Evolutionary conservation across 1,140 invertebrate genomes (phyloP).

Genomic region (Eriosoma lanigerum): DNA sequence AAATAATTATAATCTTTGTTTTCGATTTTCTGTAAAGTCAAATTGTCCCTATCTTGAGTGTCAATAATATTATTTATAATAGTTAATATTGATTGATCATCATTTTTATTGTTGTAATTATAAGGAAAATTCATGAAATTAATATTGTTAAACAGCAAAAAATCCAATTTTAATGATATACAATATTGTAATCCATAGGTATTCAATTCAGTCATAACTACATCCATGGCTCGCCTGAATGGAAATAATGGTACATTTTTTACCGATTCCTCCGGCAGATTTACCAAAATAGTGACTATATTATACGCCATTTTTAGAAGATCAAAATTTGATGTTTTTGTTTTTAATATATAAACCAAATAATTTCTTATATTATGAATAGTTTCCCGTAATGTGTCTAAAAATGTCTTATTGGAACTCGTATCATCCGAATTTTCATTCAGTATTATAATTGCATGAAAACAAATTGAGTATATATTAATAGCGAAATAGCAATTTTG

Average conservation of each 20-base stretch:
- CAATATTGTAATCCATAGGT: neutral
- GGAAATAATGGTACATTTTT: neutral
- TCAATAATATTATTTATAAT: too few relatives aligned
- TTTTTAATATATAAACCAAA: neutral
- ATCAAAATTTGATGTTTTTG: neutral
- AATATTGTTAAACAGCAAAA: neutral
- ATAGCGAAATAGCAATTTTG: neutral
- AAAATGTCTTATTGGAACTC: neutral
- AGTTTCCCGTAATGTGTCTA: neutral
- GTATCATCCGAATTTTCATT: neutral
- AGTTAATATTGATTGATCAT: too few relatives aligned
- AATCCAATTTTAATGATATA: neutral
- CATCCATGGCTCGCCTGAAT: neutral
- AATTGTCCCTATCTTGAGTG: too few relatives aligned
- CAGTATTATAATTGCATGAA: neutral
- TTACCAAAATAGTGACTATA: neutral
- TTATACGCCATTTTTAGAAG: neutral
- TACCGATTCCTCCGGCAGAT: neutral
- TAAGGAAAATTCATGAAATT: neutral
- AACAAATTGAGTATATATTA: neutral
- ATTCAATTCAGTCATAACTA: neutral
- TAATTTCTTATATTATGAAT: neutral
- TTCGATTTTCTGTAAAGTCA: too few relatives aligned
- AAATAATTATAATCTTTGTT: neutral
- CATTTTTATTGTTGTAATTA: too few relatives aligned